phyloP scores from a whole-genome alignment of 2,888 invertebrate species.

The Hypomecis punctinalis region DNA sequence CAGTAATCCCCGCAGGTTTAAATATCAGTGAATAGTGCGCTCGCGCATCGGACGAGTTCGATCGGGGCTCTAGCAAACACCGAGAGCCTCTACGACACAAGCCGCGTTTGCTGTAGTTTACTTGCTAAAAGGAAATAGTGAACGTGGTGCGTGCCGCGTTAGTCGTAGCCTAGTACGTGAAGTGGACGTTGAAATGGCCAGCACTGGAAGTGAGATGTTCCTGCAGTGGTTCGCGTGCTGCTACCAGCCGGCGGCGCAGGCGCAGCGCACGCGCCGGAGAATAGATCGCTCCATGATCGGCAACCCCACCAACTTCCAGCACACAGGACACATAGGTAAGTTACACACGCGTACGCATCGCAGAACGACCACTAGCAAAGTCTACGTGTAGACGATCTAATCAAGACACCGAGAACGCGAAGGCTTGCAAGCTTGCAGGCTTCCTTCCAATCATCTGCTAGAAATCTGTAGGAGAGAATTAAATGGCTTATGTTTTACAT shows the following conservation, averaged over 20 bases:
- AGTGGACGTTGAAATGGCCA: conserved; percentile 84
- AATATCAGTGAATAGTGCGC: conserved; percentile 50
- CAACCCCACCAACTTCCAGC: conserved; percentile 97
- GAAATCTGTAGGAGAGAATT: no score
- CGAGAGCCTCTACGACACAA: conserved; percentile 37
- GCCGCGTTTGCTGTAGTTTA: conserved; percentile 30
- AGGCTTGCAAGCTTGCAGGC: no score
- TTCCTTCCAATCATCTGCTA: no score
- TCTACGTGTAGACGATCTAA: no score
- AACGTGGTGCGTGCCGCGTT: conserved; percentile 42
- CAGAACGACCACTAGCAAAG: neutral
- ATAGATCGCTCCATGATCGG: conserved; percentile 98
- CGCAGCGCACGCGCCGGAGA: conserved; percentile 89
- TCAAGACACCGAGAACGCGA: no score
- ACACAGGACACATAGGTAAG: conserved; percentile 90
- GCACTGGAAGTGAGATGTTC: conserved; percentile 93
- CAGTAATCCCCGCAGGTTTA: conserved; percentile 35
- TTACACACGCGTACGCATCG: neutral
- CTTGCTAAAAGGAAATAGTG: conserved; percentile 55
- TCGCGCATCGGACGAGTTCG: conserved; percentile 51
- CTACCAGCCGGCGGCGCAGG: conserved; percentile 92
- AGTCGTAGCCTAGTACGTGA: conserved; percentile 43
- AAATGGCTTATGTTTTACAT: no score
- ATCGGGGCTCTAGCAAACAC: conserved; percentile 47
- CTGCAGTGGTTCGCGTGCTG: conserved; percentile 97